Evolutionary conservation across 1,140 invertebrate species (phyloP), one percentile per base, ranked within the genome.

Genomic region (Lucilia cuprina): DNA sequence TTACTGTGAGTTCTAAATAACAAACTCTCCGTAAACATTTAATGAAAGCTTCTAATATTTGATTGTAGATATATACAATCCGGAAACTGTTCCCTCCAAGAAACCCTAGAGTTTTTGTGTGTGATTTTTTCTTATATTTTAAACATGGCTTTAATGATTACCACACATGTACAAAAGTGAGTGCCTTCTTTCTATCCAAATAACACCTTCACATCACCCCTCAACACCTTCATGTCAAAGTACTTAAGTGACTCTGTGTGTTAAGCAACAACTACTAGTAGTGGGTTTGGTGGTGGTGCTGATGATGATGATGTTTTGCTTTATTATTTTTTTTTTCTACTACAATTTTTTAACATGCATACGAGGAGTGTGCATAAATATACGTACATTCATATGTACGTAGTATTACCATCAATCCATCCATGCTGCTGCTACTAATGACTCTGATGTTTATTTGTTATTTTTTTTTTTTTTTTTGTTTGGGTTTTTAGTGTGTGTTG

Each of bases 321-420:
- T 17, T 60, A n/a, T 14, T 17, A n/a, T 60, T n/a, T 5, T 41
- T 41, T 41, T 41, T 7, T 41, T 2, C 10, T 41, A 7, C 41
- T 8, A 8, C 41, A 8, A 41, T 41, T 41, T 41, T 41, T 41
- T 41, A 41, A 41, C 41, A 41, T 60, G 55, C 55, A 60, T n/a
- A 60, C 55, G 55, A n/a, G 55, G 55, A 60, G 55, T 60, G 55
- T 60, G 55, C 55, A 41, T 41, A 41, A 41, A 41, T 41, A 41
- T 2, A 41, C 41, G 5, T 41, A 41, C 41, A n/a, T n/a, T n/a
- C n/a, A 30, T 30, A 30, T 30, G 25, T 2, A 41, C n/a, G 14
- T 78, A 80, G n/a, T 80, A 49, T 80, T 21, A 49, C 41, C 77
- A 49, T 49, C 77, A 25, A 80, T 80, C 41, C 41, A 80, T 80